Base-by-base conservation (phyloP, 2,888 invertebrate species). In the Lampropteryx suffumata region DNA sequence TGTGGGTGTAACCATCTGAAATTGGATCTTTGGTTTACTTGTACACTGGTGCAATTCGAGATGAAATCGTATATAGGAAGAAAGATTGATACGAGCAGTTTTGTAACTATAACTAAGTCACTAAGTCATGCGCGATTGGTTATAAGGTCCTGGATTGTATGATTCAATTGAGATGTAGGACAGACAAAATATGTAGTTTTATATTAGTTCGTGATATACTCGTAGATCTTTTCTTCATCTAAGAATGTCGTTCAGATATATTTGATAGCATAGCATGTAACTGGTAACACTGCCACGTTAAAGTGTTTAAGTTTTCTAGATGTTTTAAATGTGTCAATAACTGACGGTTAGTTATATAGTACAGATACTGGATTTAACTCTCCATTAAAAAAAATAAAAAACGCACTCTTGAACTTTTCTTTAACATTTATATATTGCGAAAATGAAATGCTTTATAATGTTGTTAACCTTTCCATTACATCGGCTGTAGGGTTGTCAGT, bases 391-490 rank as follows among this genome's bases (percentile, higher is more conserved):
- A 10, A 28, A 14, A 24, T 13, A 39, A 24, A 26, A 2, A 46
- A 30, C 21, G 24, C 26, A 39, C 33, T 26, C 35, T 29, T 37
- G 37, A 43, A 27, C 37, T 37, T 49, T 43, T 27, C 36, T 27
- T 43, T 36, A 1, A 26, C 34, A 11, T 32, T 35, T 35, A 28
- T 11, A 30, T 41, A 27, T 37, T 33, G 21, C 33, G 9, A 43
- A 45, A 35, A 36, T 29, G 8, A 47, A 46, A 45, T 42, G 26
- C 12, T 33, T 32, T 27, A 28, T 28, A 17, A 42, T 37, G 51
- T 44, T 40, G 35, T 41, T 49, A 40, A 57, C 51, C 57, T 57
- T 57, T 55, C 34, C 24, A 21, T 12, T 14, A 30, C n/a, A 14
- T 34, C 12, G 11, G 11, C 26, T 11, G 8, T 17, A 50, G 39